Evolutionary conservation across 2,888 invertebrate species (phyloP).

Genomic region (Poecilus cupreus): DNA sequence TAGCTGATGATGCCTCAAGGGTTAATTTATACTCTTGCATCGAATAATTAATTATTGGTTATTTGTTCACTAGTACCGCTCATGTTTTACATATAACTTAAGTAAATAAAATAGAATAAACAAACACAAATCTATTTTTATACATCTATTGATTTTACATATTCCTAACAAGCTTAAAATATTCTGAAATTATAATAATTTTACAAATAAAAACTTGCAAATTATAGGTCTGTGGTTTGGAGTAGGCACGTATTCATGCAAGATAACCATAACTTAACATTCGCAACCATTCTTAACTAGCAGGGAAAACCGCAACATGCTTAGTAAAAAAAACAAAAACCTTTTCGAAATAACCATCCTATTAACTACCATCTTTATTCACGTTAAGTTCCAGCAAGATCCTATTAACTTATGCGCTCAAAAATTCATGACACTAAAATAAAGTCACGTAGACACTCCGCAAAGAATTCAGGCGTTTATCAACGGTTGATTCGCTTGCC

Average conservation of each 20-base stretch:
- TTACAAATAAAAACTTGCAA: background rate
- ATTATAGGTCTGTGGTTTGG: slow-evolving; percentile 11
- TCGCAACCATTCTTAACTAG: background rate
- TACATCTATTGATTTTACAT: background rate
- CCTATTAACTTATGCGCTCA: background rate
- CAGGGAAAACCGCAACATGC: slow-evolving; percentile 2
- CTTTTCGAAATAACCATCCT: background rate
- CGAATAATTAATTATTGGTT: background rate
- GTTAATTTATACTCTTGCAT: background rate
- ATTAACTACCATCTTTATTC: background rate
- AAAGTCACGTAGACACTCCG: slow-evolving; percentile 5
- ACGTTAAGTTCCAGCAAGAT: background rate
- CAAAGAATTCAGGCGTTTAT: background rate
- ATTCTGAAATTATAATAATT: background rate
- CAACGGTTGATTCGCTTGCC: slow-evolving; percentile 23
- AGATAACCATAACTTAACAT: background rate
- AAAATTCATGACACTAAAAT: slow-evolving; percentile 18
- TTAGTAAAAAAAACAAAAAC: background rate
- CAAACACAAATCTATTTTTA: background rate
- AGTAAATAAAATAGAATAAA: no score
- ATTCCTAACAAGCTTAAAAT: background rate
- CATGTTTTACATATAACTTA: no score
- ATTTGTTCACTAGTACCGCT: background rate
- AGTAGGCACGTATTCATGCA: background rate
- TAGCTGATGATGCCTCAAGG: background rate